Percentiles rank a stretch among this genome's conserved stretches.
Evolutionary conservation across 2,888 invertebrate species (phyloP).

Genomic region (Crepidodera aurea): DNA sequence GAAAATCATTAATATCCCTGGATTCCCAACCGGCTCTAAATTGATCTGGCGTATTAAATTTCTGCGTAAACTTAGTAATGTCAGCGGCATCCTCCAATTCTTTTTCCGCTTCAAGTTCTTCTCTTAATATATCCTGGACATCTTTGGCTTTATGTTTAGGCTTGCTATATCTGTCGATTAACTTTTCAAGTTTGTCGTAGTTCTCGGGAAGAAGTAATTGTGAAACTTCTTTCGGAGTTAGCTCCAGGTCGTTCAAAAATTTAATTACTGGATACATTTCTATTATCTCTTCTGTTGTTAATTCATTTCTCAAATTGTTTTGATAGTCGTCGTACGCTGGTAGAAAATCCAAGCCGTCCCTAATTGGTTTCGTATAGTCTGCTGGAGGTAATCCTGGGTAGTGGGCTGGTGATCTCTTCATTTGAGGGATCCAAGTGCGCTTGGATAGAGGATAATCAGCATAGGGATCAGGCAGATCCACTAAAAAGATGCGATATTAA

Average conservation of each 20-base stretch:
- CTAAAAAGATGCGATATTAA: slow-evolving; percentile 42
- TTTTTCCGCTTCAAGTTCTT: slow-evolving; percentile 36
- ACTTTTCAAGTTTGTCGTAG: slow-evolving; percentile 43
- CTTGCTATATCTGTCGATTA: slow-evolving; percentile 46
- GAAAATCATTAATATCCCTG: slow-evolving; percentile 50
- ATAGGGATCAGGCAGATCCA: slow-evolving; percentile 59
- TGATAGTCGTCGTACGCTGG: slow-evolving; percentile 40
- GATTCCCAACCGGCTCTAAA: slow-evolving; percentile 62
- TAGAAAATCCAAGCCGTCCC: slow-evolving; percentile 52
- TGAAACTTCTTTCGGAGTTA: slow-evolving; percentile 51
- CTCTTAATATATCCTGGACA: slow-evolving; percentile 18
- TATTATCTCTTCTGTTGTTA: slow-evolving; percentile 42
- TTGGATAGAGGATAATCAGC: slow-evolving; percentile 52
- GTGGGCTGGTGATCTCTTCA: slow-evolving; percentile 53
- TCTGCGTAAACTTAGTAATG: slow-evolving; percentile 55
- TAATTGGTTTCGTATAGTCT: slow-evolving; percentile 45
- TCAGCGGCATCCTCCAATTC: slow-evolving; percentile 40
- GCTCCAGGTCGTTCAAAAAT: slow-evolving; percentile 48
- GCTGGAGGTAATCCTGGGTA: not conserved
- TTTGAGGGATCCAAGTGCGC: slow-evolving; percentile 58
- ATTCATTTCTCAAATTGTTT: slow-evolving; percentile 37
- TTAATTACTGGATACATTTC: slow-evolving; percentile 50
- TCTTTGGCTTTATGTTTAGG: slow-evolving; percentile 14
- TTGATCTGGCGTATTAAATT: slow-evolving; percentile 62
- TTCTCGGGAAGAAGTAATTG: slow-evolving; percentile 51